Conservation (phyloP, 2,888 invertebrate genomes). For the Leptinotarsa peninsularis region DNA sequence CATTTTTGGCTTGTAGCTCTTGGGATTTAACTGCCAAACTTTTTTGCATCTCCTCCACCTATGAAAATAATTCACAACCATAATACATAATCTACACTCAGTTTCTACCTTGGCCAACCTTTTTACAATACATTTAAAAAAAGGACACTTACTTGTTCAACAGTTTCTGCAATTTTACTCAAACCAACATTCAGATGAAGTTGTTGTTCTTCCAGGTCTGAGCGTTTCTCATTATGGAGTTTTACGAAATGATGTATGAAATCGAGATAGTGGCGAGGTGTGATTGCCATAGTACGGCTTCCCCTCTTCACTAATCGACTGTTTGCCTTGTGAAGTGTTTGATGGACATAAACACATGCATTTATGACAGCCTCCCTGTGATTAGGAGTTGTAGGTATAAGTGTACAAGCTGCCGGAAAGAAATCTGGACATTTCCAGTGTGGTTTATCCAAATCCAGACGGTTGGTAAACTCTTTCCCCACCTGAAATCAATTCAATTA, state of each 20-base stretch:
- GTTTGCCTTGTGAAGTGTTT: conserved; percentile 96
- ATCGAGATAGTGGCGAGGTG: conserved; percentile 97
- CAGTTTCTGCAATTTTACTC: conserved; percentile 98
- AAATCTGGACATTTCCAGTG: conserved; percentile 89
- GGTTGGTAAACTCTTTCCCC: conserved; percentile 95
- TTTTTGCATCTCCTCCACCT: conserved; percentile 98
- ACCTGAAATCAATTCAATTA: conserved; percentile 67
- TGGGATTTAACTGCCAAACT: conserved; percentile 96
- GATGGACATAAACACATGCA: conserved; percentile 98
- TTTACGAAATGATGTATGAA: conserved; percentile 99
- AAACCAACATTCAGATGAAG: conserved; percentile 98
- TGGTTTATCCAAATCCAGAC: conserved; percentile 92
- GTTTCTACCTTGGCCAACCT: too few relatives aligned
- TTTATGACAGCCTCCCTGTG: conserved; percentile 99
- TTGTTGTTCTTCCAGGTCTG: conserved; percentile 98
- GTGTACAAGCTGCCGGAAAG: conserved; percentile 89
- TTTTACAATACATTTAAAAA: not conserved
- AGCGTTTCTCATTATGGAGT: conserved; percentile 96
- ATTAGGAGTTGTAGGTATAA: conserved; percentile 78
- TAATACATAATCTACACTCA: too few relatives aligned
- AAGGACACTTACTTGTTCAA: conserved; percentile 77
- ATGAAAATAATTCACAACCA: not conserved
- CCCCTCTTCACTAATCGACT: conserved; percentile 90
- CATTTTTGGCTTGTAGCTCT: conserved; percentile 96
- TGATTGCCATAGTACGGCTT: conserved; percentile 96